Conservation (phyloP, 2,113 vertebrate genomes). For the Lipophrys pholis region DNA sequence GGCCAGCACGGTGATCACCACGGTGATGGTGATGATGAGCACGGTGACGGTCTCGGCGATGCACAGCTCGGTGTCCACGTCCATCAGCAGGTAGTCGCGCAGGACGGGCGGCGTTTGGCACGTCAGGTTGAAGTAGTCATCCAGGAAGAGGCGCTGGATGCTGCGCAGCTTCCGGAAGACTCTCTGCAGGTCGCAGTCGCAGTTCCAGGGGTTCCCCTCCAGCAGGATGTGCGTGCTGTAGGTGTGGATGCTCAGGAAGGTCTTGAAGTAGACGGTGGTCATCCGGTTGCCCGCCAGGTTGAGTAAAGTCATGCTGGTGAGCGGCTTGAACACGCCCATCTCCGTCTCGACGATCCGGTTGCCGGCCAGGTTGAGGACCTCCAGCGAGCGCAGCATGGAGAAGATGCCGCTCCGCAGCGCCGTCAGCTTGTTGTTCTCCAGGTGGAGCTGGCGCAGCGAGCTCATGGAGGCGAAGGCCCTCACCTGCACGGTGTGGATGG, state of each 20-base stretch:
- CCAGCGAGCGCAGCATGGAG: slow-evolving; percentile 85
- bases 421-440: slow-evolving; percentile 78
- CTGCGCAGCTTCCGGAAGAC: slow-evolving; percentile 84
- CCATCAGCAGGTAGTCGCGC: slow-evolving; percentile 60
- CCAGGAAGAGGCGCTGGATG: slow-evolving; percentile 83
- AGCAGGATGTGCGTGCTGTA: slow-evolving; percentile 86
- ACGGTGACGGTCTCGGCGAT: slow-evolving; percentile 86
- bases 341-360: slow-evolving; percentile 79
- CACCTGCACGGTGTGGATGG: slow-evolving; percentile 72
- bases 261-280: slow-evolving; percentile 80
- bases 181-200: slow-evolving; percentile 88
- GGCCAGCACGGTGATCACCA: slow-evolving; percentile 84
- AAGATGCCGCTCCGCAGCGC: slow-evolving; percentile 78
- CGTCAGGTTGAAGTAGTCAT: slow-evolving; percentile 83
- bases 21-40: slow-evolving; percentile 85
- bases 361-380: slow-evolving; percentile 81
- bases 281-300: slow-evolving; percentile 81
- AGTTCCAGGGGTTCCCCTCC: slow-evolving; percentile 83
- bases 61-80: slow-evolving; percentile 83
- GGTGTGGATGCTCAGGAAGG: slow-evolving; percentile 83
- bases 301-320: slow-evolving; percentile 81
- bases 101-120: slow-evolving; percentile 77
- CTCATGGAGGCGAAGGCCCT: slow-evolving; percentile 82
- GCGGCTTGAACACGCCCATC: slow-evolving; percentile 73
- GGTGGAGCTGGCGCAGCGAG: slow-evolving; percentile 79